phyloP scores from a whole-genome alignment of 2,888 invertebrate species.

The Synanthedon andrenaeformis region DNA sequence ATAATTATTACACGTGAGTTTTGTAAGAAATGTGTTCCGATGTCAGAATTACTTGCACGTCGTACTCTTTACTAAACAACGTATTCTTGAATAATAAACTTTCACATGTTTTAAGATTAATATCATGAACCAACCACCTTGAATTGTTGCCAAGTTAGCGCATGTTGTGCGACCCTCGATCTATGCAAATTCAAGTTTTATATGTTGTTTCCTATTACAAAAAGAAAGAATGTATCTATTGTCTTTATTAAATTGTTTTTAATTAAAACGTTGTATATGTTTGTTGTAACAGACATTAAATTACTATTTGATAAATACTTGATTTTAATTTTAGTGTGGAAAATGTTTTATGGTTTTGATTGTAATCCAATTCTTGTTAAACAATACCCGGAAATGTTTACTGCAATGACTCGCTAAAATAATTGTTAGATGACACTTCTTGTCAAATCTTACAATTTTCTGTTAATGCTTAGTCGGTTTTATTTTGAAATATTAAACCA shows the following conservation, averaged over 20 bases:
- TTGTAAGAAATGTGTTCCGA: conserved; percentile 17
- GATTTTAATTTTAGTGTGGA: not conserved
- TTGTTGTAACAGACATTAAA: not conserved
- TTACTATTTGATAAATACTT: not conserved
- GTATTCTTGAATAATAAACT: conserved; percentile 5
- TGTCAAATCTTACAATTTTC: not conserved
- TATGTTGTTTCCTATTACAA: conserved; percentile 21
- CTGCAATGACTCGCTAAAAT: too few species aligned
- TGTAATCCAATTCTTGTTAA: not conserved
- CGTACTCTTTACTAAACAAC: conserved; percentile 10
- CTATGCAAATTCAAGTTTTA: conserved; percentile 27
- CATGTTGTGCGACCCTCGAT: conserved; percentile 23
- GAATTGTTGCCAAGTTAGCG: conserved; percentile 23
- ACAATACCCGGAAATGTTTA: not conserved
- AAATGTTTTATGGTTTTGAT: not conserved
- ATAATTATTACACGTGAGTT: conserved; percentile 20
- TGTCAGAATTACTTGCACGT: conserved; percentile 12
- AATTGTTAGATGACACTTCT: too few species aligned
- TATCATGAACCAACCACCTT: conserved; percentile 10
- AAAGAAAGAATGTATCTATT: conserved; percentile 1
- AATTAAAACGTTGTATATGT: not conserved
- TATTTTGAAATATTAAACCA: too few species aligned
- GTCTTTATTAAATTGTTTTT: not conserved
- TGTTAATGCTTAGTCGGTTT: not conserved
- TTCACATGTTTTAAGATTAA: not conserved